phyloP scores from a whole-genome alignment of 2,888 invertebrate genomes.

The Leucophenga montana region DNA sequence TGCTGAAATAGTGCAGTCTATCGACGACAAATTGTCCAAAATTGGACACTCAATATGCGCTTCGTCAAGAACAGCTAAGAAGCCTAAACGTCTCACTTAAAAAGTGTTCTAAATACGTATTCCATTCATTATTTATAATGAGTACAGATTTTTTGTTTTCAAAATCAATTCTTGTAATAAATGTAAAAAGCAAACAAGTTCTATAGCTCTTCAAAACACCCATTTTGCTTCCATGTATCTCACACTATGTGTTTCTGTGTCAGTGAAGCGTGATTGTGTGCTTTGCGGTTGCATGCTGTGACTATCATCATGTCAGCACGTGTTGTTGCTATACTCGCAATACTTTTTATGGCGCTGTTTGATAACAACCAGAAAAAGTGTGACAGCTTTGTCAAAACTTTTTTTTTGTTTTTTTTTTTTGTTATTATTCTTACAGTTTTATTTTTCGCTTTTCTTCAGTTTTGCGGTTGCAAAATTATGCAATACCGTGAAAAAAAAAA shows the following conservation, averaged over 20 bases:
- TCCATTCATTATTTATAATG: too few relatives aligned
- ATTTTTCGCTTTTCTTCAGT: background rate
- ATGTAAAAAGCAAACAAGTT: too few relatives aligned
- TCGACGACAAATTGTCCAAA: too few relatives aligned
- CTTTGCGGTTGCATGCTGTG: constrained; percentile 55
- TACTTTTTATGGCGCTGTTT: background rate
- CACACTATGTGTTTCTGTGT: constrained; percentile 39
- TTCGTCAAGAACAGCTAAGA: too few relatives aligned
- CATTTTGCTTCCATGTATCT: constrained; percentile 25
- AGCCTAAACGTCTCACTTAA: too few relatives aligned
- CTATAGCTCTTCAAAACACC: too few relatives aligned
- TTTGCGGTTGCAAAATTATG: background rate
- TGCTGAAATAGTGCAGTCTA: too few relatives aligned
- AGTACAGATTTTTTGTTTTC: too few relatives aligned
- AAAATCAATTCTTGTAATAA: too few relatives aligned
- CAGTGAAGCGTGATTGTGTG: constrained; percentile 38
- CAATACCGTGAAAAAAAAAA: background rate
- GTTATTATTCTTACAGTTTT: background rate
- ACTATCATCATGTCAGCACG: constrained; percentile 27
- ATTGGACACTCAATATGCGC: too few relatives aligned
- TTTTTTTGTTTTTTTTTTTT: background rate
- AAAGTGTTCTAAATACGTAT: too few relatives aligned
- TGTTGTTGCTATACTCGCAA: background rate
- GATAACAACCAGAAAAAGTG: constrained; percentile 11
- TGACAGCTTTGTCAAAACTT: constrained; percentile 20